These are phyloP conservation scores for Orussus abietinus DNA, from an alignment of 1,140 invertebrate genomes.

Conservation along the genomic window DNA sequence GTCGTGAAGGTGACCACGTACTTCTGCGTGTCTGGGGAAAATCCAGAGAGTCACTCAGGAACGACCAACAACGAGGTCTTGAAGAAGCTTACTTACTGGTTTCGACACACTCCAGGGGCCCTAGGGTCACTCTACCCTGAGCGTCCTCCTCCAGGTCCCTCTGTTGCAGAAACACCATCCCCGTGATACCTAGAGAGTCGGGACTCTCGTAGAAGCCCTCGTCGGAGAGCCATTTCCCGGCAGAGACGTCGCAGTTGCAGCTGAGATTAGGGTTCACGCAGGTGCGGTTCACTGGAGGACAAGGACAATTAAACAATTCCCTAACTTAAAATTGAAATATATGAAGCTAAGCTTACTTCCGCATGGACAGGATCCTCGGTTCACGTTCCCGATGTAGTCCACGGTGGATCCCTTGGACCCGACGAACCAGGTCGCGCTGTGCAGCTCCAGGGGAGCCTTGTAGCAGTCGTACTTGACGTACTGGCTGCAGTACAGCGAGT, in stretches of 20 bases:
- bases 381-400: conserved; percentile 80
- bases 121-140: conserved; percentile 80
- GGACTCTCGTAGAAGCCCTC: conserved; percentile 78
- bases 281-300: conserved; percentile 64
- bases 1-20: conserved; percentile 92
- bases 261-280: conserved; percentile 75
- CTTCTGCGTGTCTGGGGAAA: conserved; percentile 74
- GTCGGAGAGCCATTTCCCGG: conserved; percentile 83
- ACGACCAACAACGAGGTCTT: neutral
- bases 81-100: conserved; percentile 66
- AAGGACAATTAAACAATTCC: conserved; percentile 8
- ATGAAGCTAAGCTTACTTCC: conserved; percentile 60
- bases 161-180: conserved; percentile 87
- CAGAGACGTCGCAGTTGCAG: conserved; percentile 83
- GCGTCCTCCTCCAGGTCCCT: conserved; percentile 76
- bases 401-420: conserved; percentile 76
- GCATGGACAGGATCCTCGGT: conserved; percentile 61
- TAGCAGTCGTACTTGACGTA: conserved; percentile 89
- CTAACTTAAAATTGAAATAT: conserved; percentile 13
- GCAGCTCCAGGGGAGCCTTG: conserved; percentile 80
- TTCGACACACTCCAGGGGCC: conserved; percentile 89
- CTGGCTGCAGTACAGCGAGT: conserved; percentile 85
- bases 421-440: conserved; percentile 87
- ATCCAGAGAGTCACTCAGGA: neutral
- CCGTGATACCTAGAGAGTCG: conserved; percentile 79